These are phyloP conservation scores for Siniperca scherzeri DNA, from an alignment of 2,797 vertebrate genomes.

Conservation along the genomic window DNA sequence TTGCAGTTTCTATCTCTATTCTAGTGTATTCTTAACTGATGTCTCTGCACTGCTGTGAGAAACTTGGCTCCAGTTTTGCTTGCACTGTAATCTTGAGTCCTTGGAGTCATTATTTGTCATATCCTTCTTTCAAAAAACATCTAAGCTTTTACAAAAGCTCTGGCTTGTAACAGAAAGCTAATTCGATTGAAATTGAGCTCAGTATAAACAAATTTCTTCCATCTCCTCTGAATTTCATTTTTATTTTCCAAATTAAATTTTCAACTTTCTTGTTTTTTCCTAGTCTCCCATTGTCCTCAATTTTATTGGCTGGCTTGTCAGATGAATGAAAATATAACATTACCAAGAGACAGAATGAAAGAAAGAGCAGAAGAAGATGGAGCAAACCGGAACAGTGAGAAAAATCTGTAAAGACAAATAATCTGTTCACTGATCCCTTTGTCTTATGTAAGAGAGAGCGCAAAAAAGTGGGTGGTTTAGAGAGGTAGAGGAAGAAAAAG, in stretches of 20 bases:
- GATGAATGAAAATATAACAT: slow-evolving; percentile 22
- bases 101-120: slow-evolving; percentile 2
- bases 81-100: slow-evolving; percentile 10
- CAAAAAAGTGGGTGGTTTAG: slow-evolving; percentile 41
- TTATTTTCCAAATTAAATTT: not conserved
- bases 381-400: slow-evolving; percentile 16
- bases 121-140: not conserved
- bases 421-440: slow-evolving; percentile 33
- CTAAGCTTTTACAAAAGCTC: not conserved
- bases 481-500: slow-evolving; percentile 31
- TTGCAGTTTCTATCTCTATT: not conserved
- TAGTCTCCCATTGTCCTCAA: not conserved
- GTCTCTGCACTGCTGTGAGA: not conserved
- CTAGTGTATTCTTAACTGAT: not conserved
- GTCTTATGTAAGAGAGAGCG: slow-evolving; percentile 66
- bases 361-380: not conserved
- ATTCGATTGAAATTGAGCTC: slow-evolving; percentile 19
- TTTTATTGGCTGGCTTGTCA: slow-evolving; percentile 5
- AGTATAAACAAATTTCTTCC: slow-evolving; percentile 14
- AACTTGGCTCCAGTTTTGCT: not conserved
- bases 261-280: not conserved
- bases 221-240: slow-evolving; percentile 6
- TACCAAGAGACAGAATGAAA: slow-evolving; percentile 13
- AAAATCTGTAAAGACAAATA: slow-evolving; percentile 29
- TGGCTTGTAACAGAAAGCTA: not conserved